phyloP scores from a whole-genome alignment of 2,888 invertebrate species.

The Torymus texanus region DNA sequence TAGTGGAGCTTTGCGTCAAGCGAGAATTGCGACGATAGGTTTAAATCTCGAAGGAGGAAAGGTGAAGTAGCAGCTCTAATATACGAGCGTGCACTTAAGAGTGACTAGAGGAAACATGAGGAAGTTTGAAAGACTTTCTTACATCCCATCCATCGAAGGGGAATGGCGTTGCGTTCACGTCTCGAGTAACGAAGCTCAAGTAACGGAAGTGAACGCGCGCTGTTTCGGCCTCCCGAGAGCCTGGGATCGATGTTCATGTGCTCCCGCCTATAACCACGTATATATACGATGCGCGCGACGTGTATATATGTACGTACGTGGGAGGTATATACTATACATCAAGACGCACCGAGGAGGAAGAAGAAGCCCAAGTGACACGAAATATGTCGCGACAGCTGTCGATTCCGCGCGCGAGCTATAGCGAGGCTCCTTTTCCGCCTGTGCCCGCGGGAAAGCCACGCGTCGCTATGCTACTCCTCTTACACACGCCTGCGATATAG shows the following conservation, averaged over 20 bases:
- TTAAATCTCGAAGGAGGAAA: conserved; percentile 37
- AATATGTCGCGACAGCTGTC: conserved; percentile 70
- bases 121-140: not conserved
- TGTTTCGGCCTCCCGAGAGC: conserved; percentile 7
- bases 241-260: conserved; percentile 19
- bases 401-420: conserved; percentile 63
- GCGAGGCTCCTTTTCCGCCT: not conserved
- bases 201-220: conserved; percentile 36
- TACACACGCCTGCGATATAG: conserved; percentile 2
- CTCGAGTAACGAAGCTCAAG: conserved; percentile 34
- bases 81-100: conserved; percentile 33
- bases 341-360: conserved; percentile 20
- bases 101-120: conserved; percentile 3
- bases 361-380: conserved; percentile 36
- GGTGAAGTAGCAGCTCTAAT: conserved; percentile 15
- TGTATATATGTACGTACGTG: not conserved
- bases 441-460: not conserved
- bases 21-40: conserved; percentile 26
- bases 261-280: not conserved
- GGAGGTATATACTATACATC: conserved; percentile 7
- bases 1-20: too few relatives aligned
- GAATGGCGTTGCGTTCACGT: not conserved
- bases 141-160: conserved; percentile 18
- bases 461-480: not conserved
- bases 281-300: not conserved